Evolutionary conservation across 2,113 vertebrate species (phyloP).

Genomic region (Todiramphus saurophagus): DNA sequence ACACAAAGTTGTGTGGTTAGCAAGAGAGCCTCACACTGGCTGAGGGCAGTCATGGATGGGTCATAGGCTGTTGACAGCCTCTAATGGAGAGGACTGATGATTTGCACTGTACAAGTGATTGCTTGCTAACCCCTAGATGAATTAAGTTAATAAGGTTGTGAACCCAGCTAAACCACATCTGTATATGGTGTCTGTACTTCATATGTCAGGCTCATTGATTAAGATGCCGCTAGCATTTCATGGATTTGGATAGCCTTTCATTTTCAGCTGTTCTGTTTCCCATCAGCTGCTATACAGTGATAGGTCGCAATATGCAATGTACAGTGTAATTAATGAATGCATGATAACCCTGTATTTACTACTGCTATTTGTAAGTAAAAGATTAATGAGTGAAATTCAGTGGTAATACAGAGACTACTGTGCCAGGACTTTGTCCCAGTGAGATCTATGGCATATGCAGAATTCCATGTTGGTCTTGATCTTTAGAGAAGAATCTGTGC

Average conservation of each 20-base stretch:
- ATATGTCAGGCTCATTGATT: slow-evolving; percentile 20
- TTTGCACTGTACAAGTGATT: neutral
- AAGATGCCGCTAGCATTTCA: slow-evolving; percentile 16
- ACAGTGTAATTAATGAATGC: neutral
- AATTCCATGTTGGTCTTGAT: neutral
- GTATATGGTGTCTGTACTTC: neutral
- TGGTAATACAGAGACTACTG: neutral
- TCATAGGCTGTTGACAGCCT: neutral
- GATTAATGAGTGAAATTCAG: slow-evolving; percentile 14
- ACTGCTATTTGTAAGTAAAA: neutral
- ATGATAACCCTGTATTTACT: slow-evolving; percentile 21
- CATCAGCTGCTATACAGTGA: slow-evolving; percentile 20
- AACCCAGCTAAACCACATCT: slow-evolving; percentile 34
- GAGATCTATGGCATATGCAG: neutral
- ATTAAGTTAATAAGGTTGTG: slow-evolving; percentile 43
- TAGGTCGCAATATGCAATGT: neutral
- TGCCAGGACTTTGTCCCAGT: neutral
- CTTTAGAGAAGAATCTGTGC: neutral
- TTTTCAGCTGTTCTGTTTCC: slow-evolving; percentile 46
- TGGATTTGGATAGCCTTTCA: slow-evolving; percentile 26
- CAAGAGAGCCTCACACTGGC: neutral
- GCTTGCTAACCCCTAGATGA: neutral
- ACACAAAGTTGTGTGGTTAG: neutral
- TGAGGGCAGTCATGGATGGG: neutral
- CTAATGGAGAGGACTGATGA: neutral